Conservation (phyloP, 2,113 vertebrate species). For the Sinocyclocheilus rhinocerous region DNA sequence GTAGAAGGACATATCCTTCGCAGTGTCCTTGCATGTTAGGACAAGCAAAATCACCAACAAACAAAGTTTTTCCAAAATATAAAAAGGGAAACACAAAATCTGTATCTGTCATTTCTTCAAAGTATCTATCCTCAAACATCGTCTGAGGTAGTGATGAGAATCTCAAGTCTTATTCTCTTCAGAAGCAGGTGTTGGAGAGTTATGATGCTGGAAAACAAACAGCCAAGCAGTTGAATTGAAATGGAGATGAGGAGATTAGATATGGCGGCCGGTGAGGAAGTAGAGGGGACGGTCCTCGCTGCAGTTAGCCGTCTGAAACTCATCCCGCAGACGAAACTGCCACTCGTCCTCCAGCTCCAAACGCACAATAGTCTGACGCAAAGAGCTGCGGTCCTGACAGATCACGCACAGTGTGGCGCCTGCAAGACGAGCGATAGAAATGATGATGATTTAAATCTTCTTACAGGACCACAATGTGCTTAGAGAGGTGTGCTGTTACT, state of each 20-base stretch:
- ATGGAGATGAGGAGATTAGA: conserved; percentile 69
- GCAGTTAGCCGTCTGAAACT: conserved; percentile 98
- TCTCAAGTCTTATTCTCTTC: background rate
- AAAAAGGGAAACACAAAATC: conserved; percentile 2
- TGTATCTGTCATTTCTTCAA: background rate
- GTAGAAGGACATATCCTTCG: conserved; percentile 19
- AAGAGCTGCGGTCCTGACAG: conserved; percentile 94
- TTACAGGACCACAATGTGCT: background rate
- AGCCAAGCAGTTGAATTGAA: background rate
- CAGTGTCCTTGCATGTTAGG: background rate
- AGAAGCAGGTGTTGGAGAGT: background rate
- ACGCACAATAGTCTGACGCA: conserved; percentile 94
- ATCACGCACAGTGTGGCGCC: conserved; percentile 98
- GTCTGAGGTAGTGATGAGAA: background rate
- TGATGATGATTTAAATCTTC: background rate
- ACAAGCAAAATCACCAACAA: conserved; percentile 4
- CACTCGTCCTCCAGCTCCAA: conserved; percentile 96
- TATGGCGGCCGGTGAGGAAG: conserved; percentile 93
- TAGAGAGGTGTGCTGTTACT: background rate
- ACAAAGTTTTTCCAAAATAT: background rate
- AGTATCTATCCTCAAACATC: background rate
- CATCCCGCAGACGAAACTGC: conserved; percentile 96
- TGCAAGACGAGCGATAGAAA: conserved; percentile 56
- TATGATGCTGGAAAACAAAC: background rate
- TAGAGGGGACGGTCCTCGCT: conserved; percentile 93